These are phyloP conservation scores for Bathynomus jamesi DNA, from an alignment of 1,140 invertebrate genomes.

Conservation along the genomic window DNA sequence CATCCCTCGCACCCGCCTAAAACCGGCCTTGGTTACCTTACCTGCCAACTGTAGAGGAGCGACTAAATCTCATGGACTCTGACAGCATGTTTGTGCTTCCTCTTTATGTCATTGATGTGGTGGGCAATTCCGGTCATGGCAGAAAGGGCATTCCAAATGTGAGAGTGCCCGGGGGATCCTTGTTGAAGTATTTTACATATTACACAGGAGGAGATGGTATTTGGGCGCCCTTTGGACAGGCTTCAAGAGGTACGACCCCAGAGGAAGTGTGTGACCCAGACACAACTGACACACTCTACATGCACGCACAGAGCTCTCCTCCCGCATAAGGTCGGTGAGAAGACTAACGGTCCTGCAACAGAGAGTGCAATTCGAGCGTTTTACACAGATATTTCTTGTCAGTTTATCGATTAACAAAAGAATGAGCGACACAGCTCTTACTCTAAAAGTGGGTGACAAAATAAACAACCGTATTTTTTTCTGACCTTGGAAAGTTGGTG, in stretches of 20 bases:
- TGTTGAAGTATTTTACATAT: slow-evolving; percentile 71
- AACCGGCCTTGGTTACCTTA: too few relatives aligned
- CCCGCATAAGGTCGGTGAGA: slow-evolving; percentile 71
- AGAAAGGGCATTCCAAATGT: slow-evolving; percentile 64
- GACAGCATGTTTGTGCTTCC: slow-evolving; percentile 81
- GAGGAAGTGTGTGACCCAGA: slow-evolving; percentile 74
- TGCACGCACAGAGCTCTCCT: slow-evolving; percentile 63
- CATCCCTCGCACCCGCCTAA: too few relatives aligned
- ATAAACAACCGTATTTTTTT: too few relatives aligned
- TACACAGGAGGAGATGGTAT: slow-evolving; percentile 86
- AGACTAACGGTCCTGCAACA: slow-evolving; percentile 79
- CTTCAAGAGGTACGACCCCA: slow-evolving; percentile 90
- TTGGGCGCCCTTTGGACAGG: slow-evolving; percentile 94
- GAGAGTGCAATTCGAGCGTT: too few relatives aligned
- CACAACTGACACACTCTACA: slow-evolving; percentile 69
- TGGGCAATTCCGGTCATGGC: slow-evolving; percentile 86
- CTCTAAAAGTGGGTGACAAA: too few relatives aligned
- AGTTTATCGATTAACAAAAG: too few relatives aligned
- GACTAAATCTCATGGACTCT: slow-evolving; percentile 85
- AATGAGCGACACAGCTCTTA: too few relatives aligned
- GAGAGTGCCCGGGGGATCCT: too few relatives aligned
- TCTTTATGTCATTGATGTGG: slow-evolving; percentile 90
- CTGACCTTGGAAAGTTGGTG: too few relatives aligned
- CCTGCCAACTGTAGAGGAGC: slow-evolving; percentile 74
- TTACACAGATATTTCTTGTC: too few relatives aligned